Percentiles rank a stretch among this genome's conserved stretches.
Evolutionary conservation across 2,888 invertebrate species (phyloP).

Genomic region (Hoplodrina ambigua): DNA sequence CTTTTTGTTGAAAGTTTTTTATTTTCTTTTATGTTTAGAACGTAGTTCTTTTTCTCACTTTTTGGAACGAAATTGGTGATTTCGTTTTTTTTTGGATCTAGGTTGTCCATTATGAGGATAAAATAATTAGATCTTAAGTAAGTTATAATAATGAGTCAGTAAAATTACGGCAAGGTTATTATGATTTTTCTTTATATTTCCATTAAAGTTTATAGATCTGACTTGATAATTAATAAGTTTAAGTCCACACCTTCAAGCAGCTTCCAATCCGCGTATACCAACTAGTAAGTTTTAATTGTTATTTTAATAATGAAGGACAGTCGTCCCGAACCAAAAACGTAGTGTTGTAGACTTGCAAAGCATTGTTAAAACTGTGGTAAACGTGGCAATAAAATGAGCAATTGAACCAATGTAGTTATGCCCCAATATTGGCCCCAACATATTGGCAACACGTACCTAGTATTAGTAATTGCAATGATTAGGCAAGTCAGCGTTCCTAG

Average conservation of each 20-base stretch:
- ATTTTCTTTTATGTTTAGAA: not conserved
- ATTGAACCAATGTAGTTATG: not conserved
- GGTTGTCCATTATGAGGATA: not conserved
- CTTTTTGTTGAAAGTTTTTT: not conserved
- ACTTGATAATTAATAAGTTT: too few species aligned
- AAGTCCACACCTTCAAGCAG: too few species aligned
- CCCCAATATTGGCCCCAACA: constrained; percentile 14
- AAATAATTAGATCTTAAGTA: not conserved
- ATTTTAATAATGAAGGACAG: too few species aligned
- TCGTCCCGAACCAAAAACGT: too few species aligned
- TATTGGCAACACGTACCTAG: constrained; percentile 35
- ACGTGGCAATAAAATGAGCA: not conserved
- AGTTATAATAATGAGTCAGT: too few species aligned
- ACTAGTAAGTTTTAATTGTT: too few species aligned
- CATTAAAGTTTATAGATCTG: too few species aligned
- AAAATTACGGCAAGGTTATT: too few species aligned
- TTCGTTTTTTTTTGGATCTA: not conserved
- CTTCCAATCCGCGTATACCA: too few species aligned
- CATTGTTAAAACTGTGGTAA: not conserved
- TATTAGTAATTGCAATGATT: constrained; percentile 42
- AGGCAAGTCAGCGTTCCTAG: constrained; percentile 42
- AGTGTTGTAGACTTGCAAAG: too few species aligned
- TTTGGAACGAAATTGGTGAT: not conserved
- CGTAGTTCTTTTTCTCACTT: not conserved
- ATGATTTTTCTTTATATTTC: too few species aligned